phyloP scores from a whole-genome alignment of 2,888 invertebrate species.

The Phaonia tiefii region DNA sequence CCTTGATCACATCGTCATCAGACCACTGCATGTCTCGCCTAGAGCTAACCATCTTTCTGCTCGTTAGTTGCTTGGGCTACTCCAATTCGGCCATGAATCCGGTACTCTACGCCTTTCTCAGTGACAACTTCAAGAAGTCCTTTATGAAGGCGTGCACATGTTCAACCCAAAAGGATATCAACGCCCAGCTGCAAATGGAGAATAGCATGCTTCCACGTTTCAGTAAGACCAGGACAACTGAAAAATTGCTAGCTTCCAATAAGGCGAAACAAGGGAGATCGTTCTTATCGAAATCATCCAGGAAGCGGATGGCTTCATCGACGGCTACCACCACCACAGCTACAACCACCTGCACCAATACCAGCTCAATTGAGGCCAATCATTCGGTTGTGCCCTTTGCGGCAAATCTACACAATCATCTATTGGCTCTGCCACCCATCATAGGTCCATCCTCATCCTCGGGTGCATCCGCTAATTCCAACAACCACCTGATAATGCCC shows the following conservation, averaged over 20 bases:
- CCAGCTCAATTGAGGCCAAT: slow-evolving; percentile 66
- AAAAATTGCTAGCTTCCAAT: slow-evolving; percentile 70
- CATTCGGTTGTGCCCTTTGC: slow-evolving; percentile 61
- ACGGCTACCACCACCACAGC: slow-evolving; percentile 70
- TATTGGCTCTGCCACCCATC: slow-evolving; percentile 67
- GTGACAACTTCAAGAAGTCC: slow-evolving; percentile 97
- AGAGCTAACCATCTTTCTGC: slow-evolving; percentile 89
- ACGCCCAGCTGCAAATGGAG: slow-evolving; percentile 92
- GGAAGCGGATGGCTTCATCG: slow-evolving; percentile 36
- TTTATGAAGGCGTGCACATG: slow-evolving; percentile 95
- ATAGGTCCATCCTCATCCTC: slow-evolving; percentile 66
- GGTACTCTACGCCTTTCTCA: slow-evolving; percentile 94
- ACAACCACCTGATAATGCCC: slow-evolving; percentile 66
- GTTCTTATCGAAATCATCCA: slow-evolving; percentile 68
- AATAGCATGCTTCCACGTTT: slow-evolving; percentile 89
- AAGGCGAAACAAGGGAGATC: slow-evolving; percentile 72
- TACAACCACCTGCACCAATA: slow-evolving; percentile 65
- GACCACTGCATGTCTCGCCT: slow-evolving; percentile 87
- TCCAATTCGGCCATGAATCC: slow-evolving; percentile 97
- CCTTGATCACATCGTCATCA: slow-evolving; percentile 88
- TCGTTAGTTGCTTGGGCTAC: slow-evolving; percentile 89
- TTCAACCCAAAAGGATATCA: slow-evolving; percentile 91
- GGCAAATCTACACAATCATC: slow-evolving; percentile 62
- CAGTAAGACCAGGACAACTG: slow-evolving; percentile 76
- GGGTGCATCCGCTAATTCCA: slow-evolving; percentile 41